Evolutionary conservation across 1,140 invertebrate species (phyloP), one percentile per base, ranked within the genome.

Genomic region (Pseudomyrmex gracilis): DNA sequence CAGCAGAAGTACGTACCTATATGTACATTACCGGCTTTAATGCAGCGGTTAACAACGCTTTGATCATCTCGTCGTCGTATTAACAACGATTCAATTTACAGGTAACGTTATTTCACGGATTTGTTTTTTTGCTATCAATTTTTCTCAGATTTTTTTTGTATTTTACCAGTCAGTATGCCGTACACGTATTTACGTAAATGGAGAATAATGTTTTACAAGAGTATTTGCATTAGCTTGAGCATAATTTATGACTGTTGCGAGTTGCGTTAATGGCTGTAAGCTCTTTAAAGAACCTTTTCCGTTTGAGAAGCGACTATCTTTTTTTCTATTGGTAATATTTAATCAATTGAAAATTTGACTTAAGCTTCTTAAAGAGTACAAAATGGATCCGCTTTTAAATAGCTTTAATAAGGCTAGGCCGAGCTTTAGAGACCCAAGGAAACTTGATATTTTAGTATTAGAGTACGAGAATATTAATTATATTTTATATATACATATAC

Each of bases 341-440:
- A 84, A 87, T 88, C 82, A 85, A 87, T 86, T 73, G 58, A n/a
- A 73, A 77, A 84, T 85, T 86, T 70, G 74, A 61, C 12, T 70
- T 88, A 86, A 86, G 82, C 85, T 86, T 66, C 85, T 88, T 84
- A 86, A 70, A 53, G 7, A 34, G 70, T 66, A 43, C 51, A 51
- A 73, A 74, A 86, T 82, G 63, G 68, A 64, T 76, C 86, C 74
- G 51, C 73, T 66, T 84, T 80, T 82, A 88, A 86, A 84, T 82
- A 86, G 71, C 74, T 86, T 88, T 45, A 58, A 67, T 24, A 73
- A 51, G 68, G 34, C 51, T 43, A 61, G n/a, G 43, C 24, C 24
- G 15, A 63, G 58, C 70, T 82, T 82, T 74, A 74, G 22, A 78
- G 70, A 74, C 47, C 63, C 45, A 1, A 63, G 2, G 53, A 58